phyloP scores from a whole-genome alignment of 2,888 invertebrate genomes.

The Lasioglossum lativentre region DNA sequence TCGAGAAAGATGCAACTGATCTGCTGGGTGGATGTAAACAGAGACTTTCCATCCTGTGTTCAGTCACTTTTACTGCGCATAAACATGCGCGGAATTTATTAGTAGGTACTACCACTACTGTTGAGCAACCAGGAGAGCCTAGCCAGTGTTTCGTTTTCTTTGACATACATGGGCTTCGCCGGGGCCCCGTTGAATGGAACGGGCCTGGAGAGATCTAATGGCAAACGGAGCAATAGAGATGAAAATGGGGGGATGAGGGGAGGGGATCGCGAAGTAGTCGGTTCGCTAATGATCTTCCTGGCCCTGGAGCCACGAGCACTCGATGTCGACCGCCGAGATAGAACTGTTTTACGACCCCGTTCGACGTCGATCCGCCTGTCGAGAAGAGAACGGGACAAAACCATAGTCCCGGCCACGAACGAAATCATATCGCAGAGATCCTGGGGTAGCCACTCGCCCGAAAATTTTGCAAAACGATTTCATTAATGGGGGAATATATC shows the following conservation, averaged over 20 bases:
- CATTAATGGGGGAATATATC: conserved; percentile 39
- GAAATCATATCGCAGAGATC: background rate
- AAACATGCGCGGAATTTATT: conserved; percentile 36
- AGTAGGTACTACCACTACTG: conserved; percentile 9
- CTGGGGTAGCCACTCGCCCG: conserved; percentile 16
- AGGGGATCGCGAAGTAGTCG: conserved; percentile 26
- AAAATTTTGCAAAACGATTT: conserved; percentile 31
- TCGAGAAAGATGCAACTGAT: background rate
- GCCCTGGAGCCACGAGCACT: conserved; percentile 35
- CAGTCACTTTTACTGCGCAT: conserved; percentile 18
- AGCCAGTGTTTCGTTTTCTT: conserved; percentile 30
- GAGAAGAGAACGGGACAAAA: conserved; percentile 8
- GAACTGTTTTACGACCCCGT: conserved; percentile 53
- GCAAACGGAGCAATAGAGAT: conserved; percentile 30
- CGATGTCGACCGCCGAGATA: conserved; percentile 46
- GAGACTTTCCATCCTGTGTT: conserved; percentile 18
- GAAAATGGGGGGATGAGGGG: background rate
- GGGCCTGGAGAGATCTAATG: conserved; percentile 21
- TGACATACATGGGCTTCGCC: conserved; percentile 28
- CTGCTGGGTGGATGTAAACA: background rate
- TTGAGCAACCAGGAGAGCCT: background rate
- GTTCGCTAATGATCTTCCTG: conserved; percentile 57
- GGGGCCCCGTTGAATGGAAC: conserved; percentile 18
- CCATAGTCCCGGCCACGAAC: background rate
- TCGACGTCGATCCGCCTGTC: conserved; percentile 38